These are phyloP conservation scores for Salminus brasiliensis DNA, from an alignment of 2,113 vertebrate genomes.

Conservation along the genomic window DNA sequence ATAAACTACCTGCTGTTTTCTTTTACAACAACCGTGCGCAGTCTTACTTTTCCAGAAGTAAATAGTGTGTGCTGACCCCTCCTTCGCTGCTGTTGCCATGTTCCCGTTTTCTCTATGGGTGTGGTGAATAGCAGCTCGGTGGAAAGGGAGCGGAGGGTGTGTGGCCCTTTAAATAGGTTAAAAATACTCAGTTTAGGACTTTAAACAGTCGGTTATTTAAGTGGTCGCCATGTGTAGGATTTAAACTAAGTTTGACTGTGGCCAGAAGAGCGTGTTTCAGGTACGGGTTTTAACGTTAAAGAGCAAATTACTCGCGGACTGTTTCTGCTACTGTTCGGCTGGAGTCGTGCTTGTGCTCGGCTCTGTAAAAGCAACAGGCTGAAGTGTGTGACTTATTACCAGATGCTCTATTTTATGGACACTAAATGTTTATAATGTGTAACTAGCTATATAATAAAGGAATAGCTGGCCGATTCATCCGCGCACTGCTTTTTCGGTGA, in stretches of 20 bases:
- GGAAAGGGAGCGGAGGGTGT: constrained; percentile 64
- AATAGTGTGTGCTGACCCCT: constrained; percentile 54
- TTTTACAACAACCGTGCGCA: not conserved
- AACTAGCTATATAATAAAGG: too few relatives aligned
- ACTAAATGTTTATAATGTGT: too few relatives aligned
- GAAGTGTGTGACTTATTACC: not conserved
- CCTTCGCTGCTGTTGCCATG: constrained; percentile 75
- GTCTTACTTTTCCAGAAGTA: not conserved
- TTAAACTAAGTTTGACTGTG: constrained; percentile 61
- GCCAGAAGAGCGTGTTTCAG: constrained; percentile 63
- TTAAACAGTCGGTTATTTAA: constrained; percentile 47
- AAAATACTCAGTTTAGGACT: constrained; percentile 54
- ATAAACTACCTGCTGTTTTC: not conserved
- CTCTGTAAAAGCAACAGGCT: constrained; percentile 37
- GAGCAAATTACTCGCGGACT: constrained; percentile 35
- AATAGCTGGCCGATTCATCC: not conserved
- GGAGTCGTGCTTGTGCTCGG: not conserved
- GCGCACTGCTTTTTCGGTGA: not conserved
- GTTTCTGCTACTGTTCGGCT: not conserved
- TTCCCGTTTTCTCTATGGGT: constrained; percentile 81
- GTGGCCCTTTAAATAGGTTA: constrained; percentile 57
- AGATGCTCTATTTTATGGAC: too few relatives aligned
- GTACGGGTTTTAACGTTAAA: constrained; percentile 57
- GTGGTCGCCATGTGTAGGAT: constrained; percentile 64
- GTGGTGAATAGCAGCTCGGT: constrained; percentile 78